Evolutionary conservation across 2,888 invertebrate genomes (phyloP), one percentile per base, ranked within the genome.

Genomic region (Tachystola acroxantha): DNA sequence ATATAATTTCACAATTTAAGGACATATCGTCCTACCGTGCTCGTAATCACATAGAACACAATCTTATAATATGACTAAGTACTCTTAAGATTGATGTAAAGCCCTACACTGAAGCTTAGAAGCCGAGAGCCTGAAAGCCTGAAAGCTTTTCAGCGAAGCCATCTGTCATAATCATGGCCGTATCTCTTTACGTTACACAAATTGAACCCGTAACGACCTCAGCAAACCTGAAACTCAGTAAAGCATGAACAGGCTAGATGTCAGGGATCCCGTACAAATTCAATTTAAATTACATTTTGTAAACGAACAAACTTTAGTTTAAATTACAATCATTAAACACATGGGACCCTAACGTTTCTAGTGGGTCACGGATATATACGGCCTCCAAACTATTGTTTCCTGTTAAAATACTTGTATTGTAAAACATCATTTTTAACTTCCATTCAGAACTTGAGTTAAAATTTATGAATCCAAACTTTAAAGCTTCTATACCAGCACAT

Each of bases 181-280:
- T 28, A 10, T 7, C 11, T 12, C 10, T 3, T 7, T 12, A 28
- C 28, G 12, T 28, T 28, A 28, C 28, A 11, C 9, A 28, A 28
- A 28, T 28, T 28, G 28, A 28, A 28, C 11, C 9, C 28, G 28
- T 28, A 28, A 28, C 13, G 28, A 28, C 12, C 28, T 28, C 9
- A n/a, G n/a, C n/a, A n/a, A n/a, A n/a, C 7, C 2, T n/a, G 24
- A 24, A 24, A 24, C n/a, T 24, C 9, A 24, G 24, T 24, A 24
- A 24, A 24, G n/a, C n/a, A n/a, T n/a, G n/a, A 20, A 20, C 20
- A 6, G 3, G 24, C 24, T n/a, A 24, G n/a, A 9, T 11, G 28
- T 12, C 9, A 10, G 7, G 28, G 11, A 12, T 28, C 12, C 28
- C 7, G 13, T 28, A 24, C n/a, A 16, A 16, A 16, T 16, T 16